phyloP scores from a whole-genome alignment of 2,888 invertebrate genomes.

The Deilephila porcellus region DNA sequence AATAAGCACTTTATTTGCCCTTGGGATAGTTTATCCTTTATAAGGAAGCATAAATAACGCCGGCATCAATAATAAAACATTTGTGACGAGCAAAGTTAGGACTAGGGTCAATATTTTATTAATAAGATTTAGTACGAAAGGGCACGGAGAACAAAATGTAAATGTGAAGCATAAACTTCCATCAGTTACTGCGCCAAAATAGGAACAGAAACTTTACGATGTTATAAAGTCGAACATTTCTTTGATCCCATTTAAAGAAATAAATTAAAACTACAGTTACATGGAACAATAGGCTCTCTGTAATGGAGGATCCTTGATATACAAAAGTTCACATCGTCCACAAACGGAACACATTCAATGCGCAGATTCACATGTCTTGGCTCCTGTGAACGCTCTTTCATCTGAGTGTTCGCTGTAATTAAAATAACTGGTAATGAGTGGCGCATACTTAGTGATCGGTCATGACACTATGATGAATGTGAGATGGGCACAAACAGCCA shows the following conservation, averaged over 20 bases:
- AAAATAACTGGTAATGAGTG: slow-evolving; percentile 72
- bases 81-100: not conserved
- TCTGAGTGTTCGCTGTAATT: slow-evolving; percentile 56
- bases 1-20: not conserved
- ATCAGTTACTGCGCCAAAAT: not conserved
- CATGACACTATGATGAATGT: slow-evolving; percentile 58
- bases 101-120: not conserved
- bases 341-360: slow-evolving; percentile 31
- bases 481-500: slow-evolving; percentile 23
- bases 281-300: slow-evolving; percentile 25
- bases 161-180: no score
- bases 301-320: slow-evolving; percentile 13
- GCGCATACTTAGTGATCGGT: slow-evolving; percentile 61
- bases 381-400: slow-evolving; percentile 42
- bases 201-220: not conserved
- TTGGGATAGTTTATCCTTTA: not conserved
- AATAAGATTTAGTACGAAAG: not conserved
- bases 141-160: no score
- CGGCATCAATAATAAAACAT: not conserved
- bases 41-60: not conserved
- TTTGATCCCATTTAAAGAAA: not conserved
- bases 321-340: slow-evolving; percentile 26
- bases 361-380: slow-evolving; percentile 47
- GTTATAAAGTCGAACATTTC: not conserved
- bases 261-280: slow-evolving; percentile 29